Percentiles rank a stretch among this genome's conserved stretches.
These are phyloP conservation scores for Pelobates fuscus DNA, from an alignment of 2,113 vertebrate species.

Conservation along the genomic window DNA sequence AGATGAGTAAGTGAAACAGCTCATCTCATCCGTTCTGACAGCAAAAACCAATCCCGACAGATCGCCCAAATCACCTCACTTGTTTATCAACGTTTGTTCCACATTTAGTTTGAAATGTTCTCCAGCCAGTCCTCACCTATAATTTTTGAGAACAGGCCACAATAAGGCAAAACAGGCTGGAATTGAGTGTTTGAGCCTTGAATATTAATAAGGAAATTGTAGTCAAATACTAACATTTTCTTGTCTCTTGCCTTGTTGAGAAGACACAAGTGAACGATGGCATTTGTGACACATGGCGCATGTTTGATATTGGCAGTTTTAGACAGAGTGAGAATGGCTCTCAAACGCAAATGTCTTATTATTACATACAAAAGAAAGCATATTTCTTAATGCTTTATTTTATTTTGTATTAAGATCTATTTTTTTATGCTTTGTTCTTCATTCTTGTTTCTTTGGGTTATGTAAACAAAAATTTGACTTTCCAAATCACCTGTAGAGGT, in stretches of 20 bases:
- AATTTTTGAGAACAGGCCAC: conserved; percentile 11
- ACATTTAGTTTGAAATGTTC: not conserved
- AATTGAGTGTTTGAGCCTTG: not conserved
- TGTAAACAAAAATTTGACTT: too few relatives aligned
- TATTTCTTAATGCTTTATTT: too few relatives aligned
- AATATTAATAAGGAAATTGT: conserved; percentile 6
- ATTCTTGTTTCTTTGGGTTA: too few relatives aligned
- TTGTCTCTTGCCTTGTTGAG: not conserved
- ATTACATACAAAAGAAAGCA: too few relatives aligned
- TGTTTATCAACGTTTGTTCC: not conserved
- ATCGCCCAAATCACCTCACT: not conserved
- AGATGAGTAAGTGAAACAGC: not conserved
- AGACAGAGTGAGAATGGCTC: not conserved
- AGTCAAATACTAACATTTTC: conserved; percentile 4
- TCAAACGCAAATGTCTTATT: too few relatives aligned
- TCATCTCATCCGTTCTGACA: not conserved
- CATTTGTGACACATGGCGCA: not conserved
- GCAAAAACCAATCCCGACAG: not conserved
- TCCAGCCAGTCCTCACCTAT: conserved; percentile 2
- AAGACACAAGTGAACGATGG: not conserved
- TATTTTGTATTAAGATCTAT: too few relatives aligned
- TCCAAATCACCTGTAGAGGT: too few relatives aligned
- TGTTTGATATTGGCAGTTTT: not conserved
- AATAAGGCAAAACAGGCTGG: conserved; percentile 6
- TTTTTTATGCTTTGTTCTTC: too few relatives aligned